Conservation (phyloP, 1,140 invertebrate species). For the Acromyrmex echinatior region DNA sequence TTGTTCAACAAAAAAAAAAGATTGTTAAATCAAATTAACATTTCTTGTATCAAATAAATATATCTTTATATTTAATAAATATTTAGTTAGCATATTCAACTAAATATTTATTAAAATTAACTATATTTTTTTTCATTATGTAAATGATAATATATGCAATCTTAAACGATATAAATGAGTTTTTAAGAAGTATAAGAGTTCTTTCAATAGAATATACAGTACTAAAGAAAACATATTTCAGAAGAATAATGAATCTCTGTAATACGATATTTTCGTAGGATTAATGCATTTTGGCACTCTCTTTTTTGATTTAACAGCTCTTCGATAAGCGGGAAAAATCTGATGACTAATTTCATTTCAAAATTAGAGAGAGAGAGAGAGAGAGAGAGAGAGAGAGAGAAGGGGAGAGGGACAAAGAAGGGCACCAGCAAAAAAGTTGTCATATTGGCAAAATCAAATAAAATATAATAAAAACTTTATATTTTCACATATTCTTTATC, state of each 20-base stretch:
- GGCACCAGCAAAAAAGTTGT: background rate
- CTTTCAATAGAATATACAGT: background rate
- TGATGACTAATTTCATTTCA: constrained; percentile 13
- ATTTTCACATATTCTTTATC: constrained; percentile 8
- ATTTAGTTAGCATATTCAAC: too few relatives aligned
- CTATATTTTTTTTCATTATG: background rate
- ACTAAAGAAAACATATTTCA: background rate
- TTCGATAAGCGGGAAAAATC: background rate
- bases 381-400: too few relatives aligned
- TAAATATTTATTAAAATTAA: too few relatives aligned
- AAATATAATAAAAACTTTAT: background rate
- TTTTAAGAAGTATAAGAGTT: background rate
- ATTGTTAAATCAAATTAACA: too few relatives aligned
- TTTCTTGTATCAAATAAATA: too few relatives aligned
- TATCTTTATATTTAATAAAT: too few relatives aligned
- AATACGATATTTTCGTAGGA: constrained; percentile 4
- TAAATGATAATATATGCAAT: background rate
- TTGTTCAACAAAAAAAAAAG: too few relatives aligned
- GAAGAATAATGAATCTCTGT: background rate
- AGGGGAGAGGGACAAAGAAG: background rate
- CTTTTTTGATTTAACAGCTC: background rate
- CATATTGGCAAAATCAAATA: background rate
- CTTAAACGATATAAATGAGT: background rate
- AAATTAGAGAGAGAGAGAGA: background rate
- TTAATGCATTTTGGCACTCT: background rate